Percentiles rank a stretch among this genome's conserved stretches.
phyloP scores from a whole-genome alignment of 2,888 invertebrate species.

The Doris montereyensis region DNA sequence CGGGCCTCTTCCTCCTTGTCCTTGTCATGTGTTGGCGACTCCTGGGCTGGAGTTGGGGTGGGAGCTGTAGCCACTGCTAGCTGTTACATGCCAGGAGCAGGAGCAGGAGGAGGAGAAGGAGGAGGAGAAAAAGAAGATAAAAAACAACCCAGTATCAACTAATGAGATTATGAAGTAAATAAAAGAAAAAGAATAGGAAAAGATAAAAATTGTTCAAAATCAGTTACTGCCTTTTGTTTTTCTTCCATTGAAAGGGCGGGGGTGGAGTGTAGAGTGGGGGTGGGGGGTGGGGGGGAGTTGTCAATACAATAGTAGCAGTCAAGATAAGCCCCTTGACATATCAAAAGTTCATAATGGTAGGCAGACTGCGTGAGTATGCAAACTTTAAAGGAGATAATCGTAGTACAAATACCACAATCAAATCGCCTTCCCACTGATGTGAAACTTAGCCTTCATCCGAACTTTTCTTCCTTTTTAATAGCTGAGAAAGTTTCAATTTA shows the following conservation, averaged over 20 bases:
- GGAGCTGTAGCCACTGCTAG: conserved; percentile 2
- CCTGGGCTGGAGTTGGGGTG: background rate
- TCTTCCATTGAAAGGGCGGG: background rate
- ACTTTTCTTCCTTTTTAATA: no score
- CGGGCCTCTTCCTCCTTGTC: conserved; percentile 13
- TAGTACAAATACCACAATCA: no score
- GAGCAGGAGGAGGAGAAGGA: background rate
- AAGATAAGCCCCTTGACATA: no score
- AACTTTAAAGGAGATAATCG: no score
- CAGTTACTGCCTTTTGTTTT: background rate
- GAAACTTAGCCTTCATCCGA: no score
- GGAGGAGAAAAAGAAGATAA: background rate
- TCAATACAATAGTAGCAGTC: no score
- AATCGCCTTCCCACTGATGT: no score
- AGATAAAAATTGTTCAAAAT: background rate
- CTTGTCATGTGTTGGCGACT: conserved; percentile 18
- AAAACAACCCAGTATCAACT: background rate
- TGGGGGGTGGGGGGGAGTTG: no score
- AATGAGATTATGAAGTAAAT: background rate
- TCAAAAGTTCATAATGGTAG: no score
- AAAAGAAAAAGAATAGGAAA: background rate
- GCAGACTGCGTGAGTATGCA: no score
- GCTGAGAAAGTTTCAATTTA: no score
- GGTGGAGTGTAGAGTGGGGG: background rate
- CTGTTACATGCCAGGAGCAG: background rate